These are phyloP conservation scores for Astreopora myriophthalma DNA, from an alignment of 64 coral and sea anemone species.

Conservation along the genomic window DNA sequence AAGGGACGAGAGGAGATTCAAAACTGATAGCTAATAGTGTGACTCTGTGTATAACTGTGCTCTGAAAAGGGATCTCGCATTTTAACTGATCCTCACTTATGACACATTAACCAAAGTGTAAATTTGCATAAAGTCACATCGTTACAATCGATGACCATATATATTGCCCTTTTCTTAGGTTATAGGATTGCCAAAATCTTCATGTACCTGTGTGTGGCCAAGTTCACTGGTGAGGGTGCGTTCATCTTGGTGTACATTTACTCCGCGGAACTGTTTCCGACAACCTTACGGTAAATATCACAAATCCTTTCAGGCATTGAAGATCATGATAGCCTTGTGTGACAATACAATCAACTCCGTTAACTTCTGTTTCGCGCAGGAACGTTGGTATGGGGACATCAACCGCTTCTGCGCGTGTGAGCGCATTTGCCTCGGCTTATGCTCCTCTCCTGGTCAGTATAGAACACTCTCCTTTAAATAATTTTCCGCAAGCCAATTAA, in stretches of 20 bases:
- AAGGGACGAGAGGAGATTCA: no score
- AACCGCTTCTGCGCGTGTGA: not conserved
- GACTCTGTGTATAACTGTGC: no score
- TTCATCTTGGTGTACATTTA: slow-evolving; percentile 4
- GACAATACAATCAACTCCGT: no score
- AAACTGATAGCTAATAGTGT: no score
- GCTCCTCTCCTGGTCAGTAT: slow-evolving; percentile 17
- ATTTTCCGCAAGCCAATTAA: not conserved
- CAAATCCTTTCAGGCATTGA: not conserved
- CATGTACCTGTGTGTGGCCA: not conserved
- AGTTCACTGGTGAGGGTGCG: not conserved
- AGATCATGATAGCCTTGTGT: no score
- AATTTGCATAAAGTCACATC: not conserved
- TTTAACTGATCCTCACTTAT: not conserved
- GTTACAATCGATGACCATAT: not conserved
- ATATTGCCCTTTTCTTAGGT: not conserved
- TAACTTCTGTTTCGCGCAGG: not conserved
- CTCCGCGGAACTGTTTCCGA: slow-evolving; percentile 8
- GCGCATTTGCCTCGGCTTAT: slow-evolving; percentile 6
- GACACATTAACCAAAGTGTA: no score
- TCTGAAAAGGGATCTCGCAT: no score
- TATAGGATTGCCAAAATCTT: slow-evolving; percentile 11
- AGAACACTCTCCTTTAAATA: no score
- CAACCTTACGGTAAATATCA: not conserved
- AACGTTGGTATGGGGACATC: slow-evolving; percentile 26